A percentile compares a stretch with the other conserved stretches of the same genome.
These are phyloP conservation scores for Cetoscarus ocellatus DNA, from an alignment of 2,797 vertebrate genomes.

Conservation along the genomic window DNA sequence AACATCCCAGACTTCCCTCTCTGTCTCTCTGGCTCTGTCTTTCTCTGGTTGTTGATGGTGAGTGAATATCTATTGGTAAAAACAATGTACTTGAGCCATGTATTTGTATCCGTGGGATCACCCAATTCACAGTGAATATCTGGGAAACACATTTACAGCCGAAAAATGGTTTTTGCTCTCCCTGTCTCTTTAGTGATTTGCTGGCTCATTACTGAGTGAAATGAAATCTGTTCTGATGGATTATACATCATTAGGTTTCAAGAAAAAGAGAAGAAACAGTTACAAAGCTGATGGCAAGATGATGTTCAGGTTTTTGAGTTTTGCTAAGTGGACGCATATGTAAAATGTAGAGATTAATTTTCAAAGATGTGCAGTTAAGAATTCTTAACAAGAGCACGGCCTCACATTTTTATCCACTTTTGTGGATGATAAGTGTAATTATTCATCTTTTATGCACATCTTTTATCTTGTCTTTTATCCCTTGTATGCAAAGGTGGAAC, in stretches of 20 bases:
- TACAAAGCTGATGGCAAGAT: conserved; percentile 18
- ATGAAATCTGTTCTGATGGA: conserved; percentile 12
- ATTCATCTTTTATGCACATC: conserved; percentile 11
- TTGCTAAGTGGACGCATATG: not conserved
- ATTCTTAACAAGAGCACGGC: conserved; percentile 2
- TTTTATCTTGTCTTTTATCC: conserved; percentile 28
- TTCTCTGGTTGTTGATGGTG: no score
- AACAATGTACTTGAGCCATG: no score
- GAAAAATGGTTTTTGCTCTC: conserved; percentile 12
- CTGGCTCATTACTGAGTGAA: conserved; percentile 12
- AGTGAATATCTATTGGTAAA: no score
- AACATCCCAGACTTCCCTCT: no score
- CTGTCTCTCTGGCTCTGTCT: no score
- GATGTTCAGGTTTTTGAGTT: conserved; percentile 28
- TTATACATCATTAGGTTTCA: conserved; percentile 9
- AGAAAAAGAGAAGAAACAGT: conserved; percentile 6
- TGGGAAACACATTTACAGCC: not conserved
- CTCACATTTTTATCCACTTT: conserved; percentile 14
- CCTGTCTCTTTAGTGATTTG: not conserved
- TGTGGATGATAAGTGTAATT: conserved; percentile 30
- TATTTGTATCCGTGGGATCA: no score
- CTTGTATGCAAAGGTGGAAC: conserved; percentile 5
- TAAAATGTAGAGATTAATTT: not conserved
- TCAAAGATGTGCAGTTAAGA: conserved; percentile 11
- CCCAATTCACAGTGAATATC: no score